phyloP scores from a whole-genome alignment of 2,797 vertebrate genomes.

The Choloepus didactylus region DNA sequence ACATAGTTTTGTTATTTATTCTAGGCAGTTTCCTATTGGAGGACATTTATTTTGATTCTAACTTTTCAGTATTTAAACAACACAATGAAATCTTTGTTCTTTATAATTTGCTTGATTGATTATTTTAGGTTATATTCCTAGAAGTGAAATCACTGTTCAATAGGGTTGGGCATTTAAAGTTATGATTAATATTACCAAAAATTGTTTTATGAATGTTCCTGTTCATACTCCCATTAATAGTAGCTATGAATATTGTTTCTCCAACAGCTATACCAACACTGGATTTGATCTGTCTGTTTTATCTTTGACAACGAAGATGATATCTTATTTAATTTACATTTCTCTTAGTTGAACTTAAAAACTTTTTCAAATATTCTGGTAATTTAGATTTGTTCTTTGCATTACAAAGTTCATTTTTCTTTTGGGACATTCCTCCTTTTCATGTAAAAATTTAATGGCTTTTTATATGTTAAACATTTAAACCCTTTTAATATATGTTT shows the following conservation, averaged over 20 bases:
- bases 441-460: neutral
- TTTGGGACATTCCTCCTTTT: neutral
- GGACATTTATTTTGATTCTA: slow-evolving; percentile 48
- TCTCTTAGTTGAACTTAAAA: slow-evolving; percentile 32
- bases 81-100: slow-evolving; percentile 5
- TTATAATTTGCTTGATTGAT: slow-evolving; percentile 40
- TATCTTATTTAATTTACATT: slow-evolving; percentile 8
- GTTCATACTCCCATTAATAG: slow-evolving; percentile 2
- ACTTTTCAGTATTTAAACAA: slow-evolving; percentile 48
- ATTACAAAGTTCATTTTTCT: slow-evolving; percentile 28
- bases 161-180: neutral
- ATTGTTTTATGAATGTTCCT: neutral
- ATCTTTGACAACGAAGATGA: neutral
- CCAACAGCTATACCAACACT: neutral
- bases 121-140: neutral
- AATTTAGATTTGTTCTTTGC: slow-evolving; percentile 27
- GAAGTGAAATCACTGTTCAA: slow-evolving; percentile 15
- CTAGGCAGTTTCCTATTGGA: neutral
- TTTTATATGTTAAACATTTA: neutral
- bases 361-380: slow-evolving; percentile 1
- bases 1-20: slow-evolving; percentile 14
- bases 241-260: slow-evolving; percentile 40
- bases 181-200: neutral
- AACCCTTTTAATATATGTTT: neutral
- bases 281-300: neutral